A percentile compares a stretch with the other conserved stretches of the same genome.
Conservation (phyloP, 2,888 invertebrate genomes). For the Oligia latruncula region DNA sequence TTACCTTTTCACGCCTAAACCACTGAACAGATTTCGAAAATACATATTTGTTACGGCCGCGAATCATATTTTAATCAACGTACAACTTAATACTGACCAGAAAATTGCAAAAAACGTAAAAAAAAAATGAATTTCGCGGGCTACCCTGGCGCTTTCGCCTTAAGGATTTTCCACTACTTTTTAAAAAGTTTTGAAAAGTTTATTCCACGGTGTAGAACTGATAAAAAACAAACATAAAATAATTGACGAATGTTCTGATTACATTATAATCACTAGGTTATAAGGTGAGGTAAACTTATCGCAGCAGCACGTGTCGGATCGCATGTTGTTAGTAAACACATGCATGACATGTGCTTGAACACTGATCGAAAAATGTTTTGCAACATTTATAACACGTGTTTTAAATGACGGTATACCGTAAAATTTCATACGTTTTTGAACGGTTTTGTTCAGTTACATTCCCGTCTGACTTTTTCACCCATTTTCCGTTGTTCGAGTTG, state of each 20-base stretch:
- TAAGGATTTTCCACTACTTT: too few relatives aligned
- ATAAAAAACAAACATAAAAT: not conserved
- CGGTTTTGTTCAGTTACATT: not conserved
- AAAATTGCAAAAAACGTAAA: too few relatives aligned
- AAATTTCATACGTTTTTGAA: not conserved
- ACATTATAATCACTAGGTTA: slow-evolving; percentile 42
- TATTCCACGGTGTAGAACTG: too few relatives aligned
- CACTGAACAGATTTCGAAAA: too few relatives aligned
- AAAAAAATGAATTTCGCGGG: too few relatives aligned
- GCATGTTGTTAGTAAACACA: slow-evolving; percentile 11
- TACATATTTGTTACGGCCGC: too few relatives aligned
- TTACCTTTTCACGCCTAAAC: too few relatives aligned
- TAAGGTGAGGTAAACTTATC: slow-evolving; percentile 35
- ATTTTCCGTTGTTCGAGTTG: not conserved
- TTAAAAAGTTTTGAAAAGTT: not conserved
- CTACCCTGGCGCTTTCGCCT: too few relatives aligned
- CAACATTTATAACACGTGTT: not conserved
- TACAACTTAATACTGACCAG: too few relatives aligned
- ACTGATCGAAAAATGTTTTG: slow-evolving; percentile 2
- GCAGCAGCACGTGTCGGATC: slow-evolving; percentile 19
- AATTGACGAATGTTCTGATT: slow-evolving; percentile 16
- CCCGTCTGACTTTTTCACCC: not conserved
- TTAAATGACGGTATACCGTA: not conserved
- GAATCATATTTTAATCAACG: too few relatives aligned
- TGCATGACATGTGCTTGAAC: slow-evolving; percentile 3